A percentile compares a stretch with the other conserved stretches of the same genome.
Evolutionary conservation across 2,113 vertebrate species (phyloP).

Genomic region (Oenanthe melanoleuca): DNA sequence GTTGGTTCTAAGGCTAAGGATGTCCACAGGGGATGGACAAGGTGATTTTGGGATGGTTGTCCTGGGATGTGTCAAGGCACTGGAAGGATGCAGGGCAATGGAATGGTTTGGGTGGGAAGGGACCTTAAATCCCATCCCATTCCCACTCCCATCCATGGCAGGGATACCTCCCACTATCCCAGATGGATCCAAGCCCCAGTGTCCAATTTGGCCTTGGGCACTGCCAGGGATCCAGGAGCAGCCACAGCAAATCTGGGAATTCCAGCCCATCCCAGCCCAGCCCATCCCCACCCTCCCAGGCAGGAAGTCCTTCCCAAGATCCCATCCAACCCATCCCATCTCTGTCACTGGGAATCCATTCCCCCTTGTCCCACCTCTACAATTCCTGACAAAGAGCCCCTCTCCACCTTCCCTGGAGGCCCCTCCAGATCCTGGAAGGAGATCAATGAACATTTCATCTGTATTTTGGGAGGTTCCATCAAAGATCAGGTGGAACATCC

Average conservation of each 20-base stretch:
- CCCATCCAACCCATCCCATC: background rate
- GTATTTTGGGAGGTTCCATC: background rate
- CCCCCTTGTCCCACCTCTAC: background rate
- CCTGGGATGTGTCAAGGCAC: background rate
- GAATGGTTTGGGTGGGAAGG: background rate
- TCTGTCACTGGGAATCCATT: background rate
- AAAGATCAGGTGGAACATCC: rapidly evolving
- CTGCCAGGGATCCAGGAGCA: background rate
- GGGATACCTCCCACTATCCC: rapidly evolving
- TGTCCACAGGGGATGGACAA: background rate
- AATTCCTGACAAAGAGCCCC: background rate
- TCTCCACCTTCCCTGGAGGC: background rate
- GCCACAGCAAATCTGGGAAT: background rate
- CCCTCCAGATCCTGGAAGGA: background rate
- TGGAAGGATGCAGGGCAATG: background rate
- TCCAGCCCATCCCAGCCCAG: background rate
- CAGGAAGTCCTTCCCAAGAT: background rate
- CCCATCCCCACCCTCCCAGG: background rate
- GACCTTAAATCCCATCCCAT: rapidly evolving
- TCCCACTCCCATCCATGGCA: background rate
- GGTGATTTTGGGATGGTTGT: background rate
- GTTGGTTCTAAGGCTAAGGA: background rate
- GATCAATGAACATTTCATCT: background rate
- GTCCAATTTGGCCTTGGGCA: background rate
- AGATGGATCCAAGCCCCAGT: rapidly evolving